Evolutionary conservation across 2,113 vertebrate species (phyloP), one percentile per base, ranked within the genome.

Genomic region (Atractosteus spatula): DNA sequence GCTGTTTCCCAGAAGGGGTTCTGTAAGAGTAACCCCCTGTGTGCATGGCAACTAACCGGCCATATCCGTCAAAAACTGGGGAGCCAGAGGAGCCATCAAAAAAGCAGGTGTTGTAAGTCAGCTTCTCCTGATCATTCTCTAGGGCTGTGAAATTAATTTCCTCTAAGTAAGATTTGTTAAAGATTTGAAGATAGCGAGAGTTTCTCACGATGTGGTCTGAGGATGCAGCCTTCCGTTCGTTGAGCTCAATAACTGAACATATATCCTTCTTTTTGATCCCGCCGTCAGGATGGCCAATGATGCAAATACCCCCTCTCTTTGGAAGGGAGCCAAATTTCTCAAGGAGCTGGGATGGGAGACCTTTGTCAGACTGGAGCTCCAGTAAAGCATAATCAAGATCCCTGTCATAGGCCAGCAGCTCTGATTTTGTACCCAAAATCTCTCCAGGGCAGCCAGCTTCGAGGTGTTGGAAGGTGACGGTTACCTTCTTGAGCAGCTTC

Each of bases 201-300:
- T 29, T 76, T 71, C 2, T 74, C 14, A 11, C 6, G 0, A 5
- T 0, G 0, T 3, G 75, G 62, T 69, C 12, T 43, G 0, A 16
- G 0, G 4, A 41, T 45, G 71, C 64, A 29, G 63, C 3, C 0
- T 0, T 0, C 12, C 13, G 47, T 0, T 72, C 4, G 0, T 59
- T 41, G 8, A 0, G 3, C 14, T 41, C 11, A 70, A 88, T 59
- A 55, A 88, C 76, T n/a, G 71, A 51, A 67, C 83, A 85, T 0
- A 64, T 54, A 62, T 90, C 83, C 0, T 76, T 82, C 6, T 62
- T 79, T 77, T 89, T 86, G 2, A 81, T 78, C 17, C 57, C 63
- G 0, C 41, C 71, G 0, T 1, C 5, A 44, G 81, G 85, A 65
- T 89, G 80, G n/a, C 87, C 87, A 13, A 89, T 73, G 2, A 89